These are phyloP conservation scores for Nycteola revayana DNA, from an alignment of 2,888 invertebrate genomes.

Conservation along the genomic window DNA sequence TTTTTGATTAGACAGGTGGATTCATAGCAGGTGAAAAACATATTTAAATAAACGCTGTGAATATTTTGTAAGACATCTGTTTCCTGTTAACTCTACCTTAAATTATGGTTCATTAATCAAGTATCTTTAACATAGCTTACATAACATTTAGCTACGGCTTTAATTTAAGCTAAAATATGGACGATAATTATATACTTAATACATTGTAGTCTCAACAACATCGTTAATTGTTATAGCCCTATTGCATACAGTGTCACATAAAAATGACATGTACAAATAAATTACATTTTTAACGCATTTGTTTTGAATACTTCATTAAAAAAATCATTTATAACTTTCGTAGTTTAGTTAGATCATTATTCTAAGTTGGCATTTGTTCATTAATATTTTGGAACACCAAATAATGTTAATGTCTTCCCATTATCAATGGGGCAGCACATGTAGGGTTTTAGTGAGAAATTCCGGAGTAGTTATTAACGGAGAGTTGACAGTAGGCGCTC, in stretches of 20 bases:
- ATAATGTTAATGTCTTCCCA: constrained; percentile 74
- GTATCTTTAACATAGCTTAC: too few relatives aligned
- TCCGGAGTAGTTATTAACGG: constrained; percentile 61
- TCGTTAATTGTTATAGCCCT: too few relatives aligned
- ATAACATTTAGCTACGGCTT: too few relatives aligned
- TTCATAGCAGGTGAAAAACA: constrained; percentile 4
- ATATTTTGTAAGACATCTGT: constrained; percentile 12
- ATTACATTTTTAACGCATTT: constrained; percentile 14
- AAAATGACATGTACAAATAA: constrained; percentile 8
- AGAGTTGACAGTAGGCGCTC: constrained; percentile 56
- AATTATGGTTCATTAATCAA: not conserved
- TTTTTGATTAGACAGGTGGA: constrained; percentile 2
- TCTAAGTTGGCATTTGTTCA: constrained; percentile 59
- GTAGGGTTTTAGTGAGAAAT: constrained; percentile 55
- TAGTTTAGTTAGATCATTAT: constrained; percentile 46
- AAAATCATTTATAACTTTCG: constrained; percentile 50
- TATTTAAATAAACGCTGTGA: not conserved
- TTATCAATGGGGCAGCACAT: constrained; percentile 64
- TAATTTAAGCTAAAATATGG: too few relatives aligned
- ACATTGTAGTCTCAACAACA: too few relatives aligned
- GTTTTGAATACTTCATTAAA: constrained; percentile 44
- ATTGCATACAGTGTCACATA: not conserved
- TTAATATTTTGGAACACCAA: constrained; percentile 64
- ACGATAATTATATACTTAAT: too few relatives aligned
- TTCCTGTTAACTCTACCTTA: constrained; percentile 13